These are phyloP conservation scores for Panulirus ornatus DNA, from an alignment of 1,140 invertebrate species.

Conservation along the genomic window DNA sequence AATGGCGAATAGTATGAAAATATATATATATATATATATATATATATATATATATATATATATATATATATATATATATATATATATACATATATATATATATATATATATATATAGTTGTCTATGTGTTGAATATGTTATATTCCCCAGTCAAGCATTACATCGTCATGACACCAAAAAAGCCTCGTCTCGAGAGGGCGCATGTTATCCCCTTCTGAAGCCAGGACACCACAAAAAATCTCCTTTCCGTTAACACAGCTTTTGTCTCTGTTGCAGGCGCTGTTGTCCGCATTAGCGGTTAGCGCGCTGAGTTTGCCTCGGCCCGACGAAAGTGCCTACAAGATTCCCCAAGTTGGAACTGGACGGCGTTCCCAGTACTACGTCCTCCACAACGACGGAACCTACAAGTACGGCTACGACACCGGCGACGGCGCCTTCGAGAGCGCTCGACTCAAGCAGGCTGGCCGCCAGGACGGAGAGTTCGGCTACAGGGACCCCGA, in stretches of 20 bases:
- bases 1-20: no score
- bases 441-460: conserved; percentile 20
- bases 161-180: no score
- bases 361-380: conserved; percentile 69
- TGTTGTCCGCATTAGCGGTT: conserved; percentile 69
- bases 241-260: not conserved
- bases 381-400: conserved; percentile 67
- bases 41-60: no score
- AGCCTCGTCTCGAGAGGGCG: not conserved
- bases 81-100: no score
- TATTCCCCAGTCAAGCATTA: no score
- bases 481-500: conserved; percentile 71
- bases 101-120: no score
- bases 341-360: conserved; percentile 68
- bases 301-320: conserved; percentile 67
- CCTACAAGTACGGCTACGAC: conserved; percentile 73
- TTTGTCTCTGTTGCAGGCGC: conserved; percentile 47
- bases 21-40: no score
- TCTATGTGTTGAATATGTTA: no score
- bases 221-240: not conserved
- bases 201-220: not conserved
- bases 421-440: conserved; percentile 71
- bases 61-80: no score
- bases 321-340: conserved; percentile 66
- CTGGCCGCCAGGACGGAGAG: conserved; percentile 35